Conservation (phyloP, 2,797 vertebrate species). For the Synanceia verrucosa region DNA sequence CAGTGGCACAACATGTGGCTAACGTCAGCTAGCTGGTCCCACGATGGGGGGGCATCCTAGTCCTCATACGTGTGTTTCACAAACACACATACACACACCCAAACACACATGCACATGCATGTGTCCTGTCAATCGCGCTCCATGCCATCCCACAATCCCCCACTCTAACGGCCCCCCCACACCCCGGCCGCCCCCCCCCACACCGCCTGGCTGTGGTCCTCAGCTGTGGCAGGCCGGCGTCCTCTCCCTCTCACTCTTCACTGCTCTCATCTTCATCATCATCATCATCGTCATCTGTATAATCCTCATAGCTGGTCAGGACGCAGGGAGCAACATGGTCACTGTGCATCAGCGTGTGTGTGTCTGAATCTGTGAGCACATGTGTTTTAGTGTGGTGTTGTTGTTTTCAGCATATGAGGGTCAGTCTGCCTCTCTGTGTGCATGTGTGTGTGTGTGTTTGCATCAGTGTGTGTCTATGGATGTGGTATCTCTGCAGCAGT, state of each 20-base stretch:
- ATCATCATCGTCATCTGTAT: conserved; percentile 54
- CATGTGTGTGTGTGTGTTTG: not conserved
- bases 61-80: conserved; percentile 65
- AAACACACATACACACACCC: conserved; percentile 33
- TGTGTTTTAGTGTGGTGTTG: conserved; percentile 42
- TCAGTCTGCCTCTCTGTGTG: conserved; percentile 29
- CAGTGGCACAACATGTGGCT: conserved; percentile 90
- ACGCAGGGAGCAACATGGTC: conserved; percentile 58
- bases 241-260: conserved; percentile 71
- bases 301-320: conserved; percentile 73
- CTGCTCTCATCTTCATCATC: conserved; percentile 62
- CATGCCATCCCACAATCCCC: conserved; percentile 62
- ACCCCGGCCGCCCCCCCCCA: not conserved
- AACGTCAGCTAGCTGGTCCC: conserved; percentile 86
- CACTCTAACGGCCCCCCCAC: conserved; percentile 23
- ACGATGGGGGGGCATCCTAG: conserved; percentile 74
- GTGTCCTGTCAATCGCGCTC: conserved; percentile 59
- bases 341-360: not conserved
- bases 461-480: conserved; percentile 47
- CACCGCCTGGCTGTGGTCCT: conserved; percentile 68
- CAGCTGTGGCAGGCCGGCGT: conserved; percentile 77
- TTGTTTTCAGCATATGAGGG: conserved; percentile 60
- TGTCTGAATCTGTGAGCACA: conserved; percentile 51
- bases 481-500: conserved; percentile 67
- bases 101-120: conserved; percentile 54